Evolutionary conservation across 2,888 invertebrate species (phyloP).

Genomic region (Lepidochrysops patricia): DNA sequence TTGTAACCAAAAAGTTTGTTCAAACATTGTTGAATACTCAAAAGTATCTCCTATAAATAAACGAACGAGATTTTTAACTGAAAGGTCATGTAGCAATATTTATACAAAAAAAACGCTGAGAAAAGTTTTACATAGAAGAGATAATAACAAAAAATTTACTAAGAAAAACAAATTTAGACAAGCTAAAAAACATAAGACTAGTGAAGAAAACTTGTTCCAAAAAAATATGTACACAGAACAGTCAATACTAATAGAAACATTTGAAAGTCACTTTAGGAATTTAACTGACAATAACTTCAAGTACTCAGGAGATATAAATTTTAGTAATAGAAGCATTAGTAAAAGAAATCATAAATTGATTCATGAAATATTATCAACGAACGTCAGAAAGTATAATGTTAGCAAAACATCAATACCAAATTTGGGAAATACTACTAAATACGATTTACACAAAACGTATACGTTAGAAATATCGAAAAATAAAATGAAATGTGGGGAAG

Average conservation of each 20-base stretch:
- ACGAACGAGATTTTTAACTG: slow-evolving; percentile 19
- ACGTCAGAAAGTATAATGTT: not conserved
- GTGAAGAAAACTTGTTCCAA: not conserved
- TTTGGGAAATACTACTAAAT: not conserved
- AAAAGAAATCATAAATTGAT: not conserved
- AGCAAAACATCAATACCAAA: not conserved
- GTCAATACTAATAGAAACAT: not conserved
- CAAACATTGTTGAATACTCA: slow-evolving; percentile 36
- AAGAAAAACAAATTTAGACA: not conserved
- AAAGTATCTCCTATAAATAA: not conserved
- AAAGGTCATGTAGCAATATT: slow-evolving; percentile 38
- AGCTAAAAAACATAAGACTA: not conserved
- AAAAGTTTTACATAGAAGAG: not conserved
- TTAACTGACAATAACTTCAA: not conserved
- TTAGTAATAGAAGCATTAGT: too few relatives aligned
- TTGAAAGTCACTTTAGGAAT: slow-evolving; percentile 1
- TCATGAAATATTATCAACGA: not conserved
- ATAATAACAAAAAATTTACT: not conserved
- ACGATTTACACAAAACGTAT: slow-evolving; percentile 6
- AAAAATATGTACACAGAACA: not conserved
- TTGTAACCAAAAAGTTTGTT: slow-evolving; percentile 30
- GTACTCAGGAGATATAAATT: not conserved
- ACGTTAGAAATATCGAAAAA: slow-evolving; percentile 14
- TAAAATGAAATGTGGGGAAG: not conserved
- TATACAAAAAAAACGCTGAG: slow-evolving; percentile 17